Evolutionary conservation across 1,140 invertebrate species (phyloP).

Genomic region (Saccostrea echinata): DNA sequence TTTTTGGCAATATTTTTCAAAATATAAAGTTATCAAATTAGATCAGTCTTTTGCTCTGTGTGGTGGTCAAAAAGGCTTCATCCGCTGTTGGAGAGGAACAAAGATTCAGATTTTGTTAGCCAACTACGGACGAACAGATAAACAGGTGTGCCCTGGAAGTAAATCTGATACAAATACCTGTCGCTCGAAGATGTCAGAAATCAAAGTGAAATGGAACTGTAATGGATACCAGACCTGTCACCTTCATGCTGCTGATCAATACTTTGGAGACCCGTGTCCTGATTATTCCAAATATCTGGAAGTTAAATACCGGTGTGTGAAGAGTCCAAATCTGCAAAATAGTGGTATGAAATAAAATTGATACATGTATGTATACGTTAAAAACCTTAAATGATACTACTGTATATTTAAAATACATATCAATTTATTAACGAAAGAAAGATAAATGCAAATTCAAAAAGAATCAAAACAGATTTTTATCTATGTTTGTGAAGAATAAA

Average conservation of each 20-base stretch:
- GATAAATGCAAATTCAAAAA: too few relatives aligned
- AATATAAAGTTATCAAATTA: background rate
- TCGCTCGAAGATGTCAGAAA: background rate
- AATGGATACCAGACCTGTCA: slow-evolving; percentile 9
- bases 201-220: background rate
- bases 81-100: background rate
- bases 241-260: background rate
- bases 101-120: background rate
- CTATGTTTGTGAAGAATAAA: too few relatives aligned
- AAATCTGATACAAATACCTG: background rate
- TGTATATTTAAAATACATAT: too few relatives aligned
- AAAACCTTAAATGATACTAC: too few relatives aligned
- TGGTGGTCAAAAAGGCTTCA: background rate
- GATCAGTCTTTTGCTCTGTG: background rate
- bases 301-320: background rate
- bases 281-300: background rate
- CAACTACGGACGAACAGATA: background rate
- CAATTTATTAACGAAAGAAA: too few relatives aligned
- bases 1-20: background rate
- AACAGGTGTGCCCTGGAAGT: background rate
- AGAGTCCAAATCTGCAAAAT: background rate
- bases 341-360: background rate
- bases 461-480: too few relatives aligned
- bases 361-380: too few relatives aligned
- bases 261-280: background rate